Evolutionary conservation across 2,797 vertebrate species (phyloP), one percentile per base, ranked within the genome.

Genomic region (Alca torda): DNA sequence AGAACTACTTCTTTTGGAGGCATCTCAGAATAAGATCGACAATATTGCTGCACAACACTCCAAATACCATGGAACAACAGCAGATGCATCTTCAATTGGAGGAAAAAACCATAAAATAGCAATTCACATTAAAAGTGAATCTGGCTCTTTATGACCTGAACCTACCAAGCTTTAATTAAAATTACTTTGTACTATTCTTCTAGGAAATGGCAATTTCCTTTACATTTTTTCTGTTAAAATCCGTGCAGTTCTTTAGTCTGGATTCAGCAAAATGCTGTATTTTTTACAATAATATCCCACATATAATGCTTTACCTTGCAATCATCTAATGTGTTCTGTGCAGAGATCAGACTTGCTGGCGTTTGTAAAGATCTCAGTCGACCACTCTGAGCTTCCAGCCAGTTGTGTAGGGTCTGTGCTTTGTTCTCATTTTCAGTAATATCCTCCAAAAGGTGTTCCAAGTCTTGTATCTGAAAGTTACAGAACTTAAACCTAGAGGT

Each of bases 311-410:
- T 96, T 96, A 99, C 99, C 98, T 98, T 97, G 95, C 98, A 99
- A 37, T 98, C 95, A 83, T 85, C 60, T 51, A 99, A 87, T 21
- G 95, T 98, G 78, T 96, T 98, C 90, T 98, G 96, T 5, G 98
- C 97, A 24, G 98, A 98, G 17, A 96, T 91, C 37, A 91, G 92
- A 97, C 98, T 98, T 80, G 96, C 93, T 11, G 99, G 98, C 6
- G 83, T 98, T 94, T 93, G 98, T 65, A 98, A 97, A 20, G 95
- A 97, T 65, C 73, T 96, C 59, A 99, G 74, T 93, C 98, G 98
- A 53, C 97, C 92, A 31, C 96, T 97, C 93, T 98, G 99, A 14
- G 96, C 97, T 68, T 98, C 90, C 95, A 99, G 95, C 99, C 99
- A 99, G 89, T 56, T 95, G 94, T 21, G 87, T 72, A 99, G 84